Conservation (phyloP, 2,888 invertebrate species). For the Drosophila kambysellisi region DNA sequence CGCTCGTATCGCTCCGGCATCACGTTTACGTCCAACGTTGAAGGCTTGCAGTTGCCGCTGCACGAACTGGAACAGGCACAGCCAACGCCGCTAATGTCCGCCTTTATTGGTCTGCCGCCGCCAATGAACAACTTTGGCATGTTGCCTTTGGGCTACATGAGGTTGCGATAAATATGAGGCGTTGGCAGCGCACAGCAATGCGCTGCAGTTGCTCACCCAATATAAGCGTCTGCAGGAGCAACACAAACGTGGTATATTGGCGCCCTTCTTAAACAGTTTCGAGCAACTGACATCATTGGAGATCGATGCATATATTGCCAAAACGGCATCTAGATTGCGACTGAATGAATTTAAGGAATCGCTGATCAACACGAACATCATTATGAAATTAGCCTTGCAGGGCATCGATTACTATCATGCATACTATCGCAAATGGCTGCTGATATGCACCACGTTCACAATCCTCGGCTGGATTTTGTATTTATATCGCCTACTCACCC, state of each 20-base stretch:
- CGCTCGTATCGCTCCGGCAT: constrained; percentile 48
- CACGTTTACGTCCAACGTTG: constrained; percentile 55
- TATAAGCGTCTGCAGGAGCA: constrained; percentile 67
- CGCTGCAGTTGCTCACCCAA: constrained; percentile 91
- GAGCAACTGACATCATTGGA: constrained; percentile 43
- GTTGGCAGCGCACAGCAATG: constrained; percentile 90
- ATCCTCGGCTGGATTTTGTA: constrained; percentile 90
- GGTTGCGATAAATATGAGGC: constrained; percentile 86
- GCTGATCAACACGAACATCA: constrained; percentile 86
- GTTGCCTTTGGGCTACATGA: constrained; percentile 76
- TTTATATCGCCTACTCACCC: constrained; percentile 82
- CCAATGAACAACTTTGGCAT: constrained; percentile 91
- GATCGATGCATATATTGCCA: constrained; percentile 36
- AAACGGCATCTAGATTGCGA: neutral
- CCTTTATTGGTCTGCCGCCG: constrained; percentile 93
- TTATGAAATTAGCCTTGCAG: constrained; percentile 88
- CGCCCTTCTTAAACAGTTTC: constrained; percentile 66
- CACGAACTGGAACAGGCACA: constrained; percentile 95
- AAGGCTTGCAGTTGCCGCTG: constrained; percentile 81
- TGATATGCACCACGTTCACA: constrained; percentile 88
- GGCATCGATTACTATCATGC: constrained; percentile 94
- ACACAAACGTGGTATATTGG: constrained; percentile 77
- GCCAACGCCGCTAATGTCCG: constrained; percentile 94
- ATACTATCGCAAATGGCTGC: constrained; percentile 91
- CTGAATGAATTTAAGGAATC: constrained; percentile 31